Evolutionary conservation across 2,888 invertebrate genomes (phyloP).

Genomic region (Drosophila pegasa): DNA sequence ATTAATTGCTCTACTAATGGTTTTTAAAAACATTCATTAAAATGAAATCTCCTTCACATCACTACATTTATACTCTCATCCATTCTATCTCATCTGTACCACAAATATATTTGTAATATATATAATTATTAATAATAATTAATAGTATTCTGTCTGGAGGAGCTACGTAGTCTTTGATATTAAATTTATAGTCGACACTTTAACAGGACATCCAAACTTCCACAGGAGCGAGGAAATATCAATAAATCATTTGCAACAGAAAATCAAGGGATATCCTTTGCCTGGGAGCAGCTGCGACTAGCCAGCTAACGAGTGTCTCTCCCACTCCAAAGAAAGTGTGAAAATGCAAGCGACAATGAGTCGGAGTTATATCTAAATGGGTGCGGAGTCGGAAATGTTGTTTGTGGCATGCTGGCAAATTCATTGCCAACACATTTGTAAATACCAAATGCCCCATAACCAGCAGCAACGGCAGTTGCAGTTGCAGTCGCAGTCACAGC

Average conservation of each 20-base stretch:
- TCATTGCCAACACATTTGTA: conserved; percentile 77
- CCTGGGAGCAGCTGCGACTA: conserved; percentile 51
- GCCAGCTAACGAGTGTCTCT: conserved; percentile 39
- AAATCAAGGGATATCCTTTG: conserved; percentile 39
- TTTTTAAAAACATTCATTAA: too few species aligned
- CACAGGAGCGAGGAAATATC: conserved; percentile 34
- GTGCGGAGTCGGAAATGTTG: conserved; percentile 57
- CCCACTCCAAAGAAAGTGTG: conserved; percentile 62
- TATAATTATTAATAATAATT: too few species aligned
- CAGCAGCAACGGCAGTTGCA: conserved; percentile 25
- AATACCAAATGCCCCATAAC: conserved; percentile 47
- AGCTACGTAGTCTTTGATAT: not conserved
- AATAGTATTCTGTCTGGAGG: not conserved
- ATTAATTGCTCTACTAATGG: too few species aligned
- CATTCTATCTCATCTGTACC: too few species aligned
- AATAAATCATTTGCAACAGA: conserved; percentile 68
- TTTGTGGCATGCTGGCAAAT: conserved; percentile 65
- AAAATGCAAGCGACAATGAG: conserved; percentile 60
- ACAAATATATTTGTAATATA: too few species aligned
- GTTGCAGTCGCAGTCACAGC: conserved; percentile 10
- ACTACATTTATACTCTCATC: too few species aligned
- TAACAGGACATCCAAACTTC: not conserved
- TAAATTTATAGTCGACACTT: not conserved
- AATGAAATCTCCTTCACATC: too few species aligned
- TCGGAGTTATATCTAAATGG: conserved; percentile 31